A percentile compares a stretch with the other conserved stretches of the same genome.
These are phyloP conservation scores for Bergia sp. DNA, from an alignment of 92 coral and sea anemone genomes.

Conservation along the genomic window DNA sequence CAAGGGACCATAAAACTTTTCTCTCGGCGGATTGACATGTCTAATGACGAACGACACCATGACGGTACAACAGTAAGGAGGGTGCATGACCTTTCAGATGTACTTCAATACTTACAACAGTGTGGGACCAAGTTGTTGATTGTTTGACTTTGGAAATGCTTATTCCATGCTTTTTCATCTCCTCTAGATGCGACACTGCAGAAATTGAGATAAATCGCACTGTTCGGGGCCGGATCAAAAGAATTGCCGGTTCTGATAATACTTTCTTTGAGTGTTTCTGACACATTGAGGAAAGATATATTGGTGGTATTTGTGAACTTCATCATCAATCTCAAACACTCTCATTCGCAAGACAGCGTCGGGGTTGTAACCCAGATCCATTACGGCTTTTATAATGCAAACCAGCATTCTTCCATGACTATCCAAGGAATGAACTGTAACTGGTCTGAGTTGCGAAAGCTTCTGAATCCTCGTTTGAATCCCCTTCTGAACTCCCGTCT, in stretches of 20 bases:
- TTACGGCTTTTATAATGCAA: conserved; percentile 6
- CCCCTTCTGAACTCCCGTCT: too few species aligned
- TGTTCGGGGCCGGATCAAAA: background rate
- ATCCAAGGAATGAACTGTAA: background rate
- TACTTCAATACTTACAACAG: conserved; percentile 13
- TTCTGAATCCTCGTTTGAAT: too few species aligned
- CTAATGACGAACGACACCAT: conserved; percentile 14
- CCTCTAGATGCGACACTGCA: background rate
- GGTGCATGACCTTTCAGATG: conserved; percentile 2
- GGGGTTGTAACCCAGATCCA: background rate
- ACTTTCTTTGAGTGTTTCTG: background rate
- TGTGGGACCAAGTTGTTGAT: background rate
- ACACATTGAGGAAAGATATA: background rate
- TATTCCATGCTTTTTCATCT: background rate
- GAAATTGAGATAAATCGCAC: conserved; percentile 18
- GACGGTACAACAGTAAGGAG: background rate
- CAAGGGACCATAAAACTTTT: background rate
- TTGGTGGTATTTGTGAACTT: conserved; percentile 10
- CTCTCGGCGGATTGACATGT: background rate
- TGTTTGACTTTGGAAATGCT: conserved; percentile 12
- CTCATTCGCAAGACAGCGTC: background rate
- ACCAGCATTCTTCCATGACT: conserved; percentile 39
- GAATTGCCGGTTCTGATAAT: background rate
- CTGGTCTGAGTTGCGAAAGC: background rate
- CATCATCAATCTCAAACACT: background rate